Evolutionary conservation across 1,140 invertebrate genomes (phyloP).

Genomic region (Aphis craccivora): DNA sequence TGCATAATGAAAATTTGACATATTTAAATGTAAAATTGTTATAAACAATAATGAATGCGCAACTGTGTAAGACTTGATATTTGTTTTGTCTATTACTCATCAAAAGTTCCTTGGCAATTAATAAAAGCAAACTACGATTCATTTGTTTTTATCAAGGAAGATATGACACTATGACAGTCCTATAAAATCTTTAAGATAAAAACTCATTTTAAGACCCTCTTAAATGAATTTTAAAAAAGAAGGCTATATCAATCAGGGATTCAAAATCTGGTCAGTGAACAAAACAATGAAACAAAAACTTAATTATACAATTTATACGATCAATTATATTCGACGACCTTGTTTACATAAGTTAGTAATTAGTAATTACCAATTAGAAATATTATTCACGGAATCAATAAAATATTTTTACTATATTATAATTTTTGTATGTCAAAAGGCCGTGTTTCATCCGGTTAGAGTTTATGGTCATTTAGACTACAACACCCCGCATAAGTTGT

Average conservation of each 20-base stretch:
- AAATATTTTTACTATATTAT: neutral
- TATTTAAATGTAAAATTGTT: slow-evolving; percentile 14
- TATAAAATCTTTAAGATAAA: slow-evolving; percentile 27
- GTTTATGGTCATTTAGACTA: neutral
- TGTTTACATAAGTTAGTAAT: neutral
- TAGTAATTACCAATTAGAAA: neutral
- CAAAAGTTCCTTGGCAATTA: slow-evolving; percentile 48
- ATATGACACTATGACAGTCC: neutral
- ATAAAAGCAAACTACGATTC: slow-evolving; percentile 36
- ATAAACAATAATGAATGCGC: neutral
- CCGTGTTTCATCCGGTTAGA: neutral
- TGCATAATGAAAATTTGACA: neutral
- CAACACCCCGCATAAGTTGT: neutral
- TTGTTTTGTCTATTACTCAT: neutral
- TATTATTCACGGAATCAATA: slow-evolving; percentile 13
- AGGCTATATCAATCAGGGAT: slow-evolving; percentile 57
- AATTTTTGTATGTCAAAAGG: neutral
- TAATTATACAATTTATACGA: neutral
- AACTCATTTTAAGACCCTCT: slow-evolving; percentile 13
- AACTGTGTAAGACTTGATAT: neutral
- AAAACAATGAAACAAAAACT: slow-evolving; percentile 45
- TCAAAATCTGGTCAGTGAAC: neutral
- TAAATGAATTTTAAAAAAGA: slow-evolving; percentile 40
- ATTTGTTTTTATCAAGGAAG: slow-evolving; percentile 14
- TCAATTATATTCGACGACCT: slow-evolving; percentile 40